Percentiles rank a stretch among this genome's conserved stretches.
Conservation (phyloP, 2,113 vertebrate species). For the Synchiropus splendidus region DNA sequence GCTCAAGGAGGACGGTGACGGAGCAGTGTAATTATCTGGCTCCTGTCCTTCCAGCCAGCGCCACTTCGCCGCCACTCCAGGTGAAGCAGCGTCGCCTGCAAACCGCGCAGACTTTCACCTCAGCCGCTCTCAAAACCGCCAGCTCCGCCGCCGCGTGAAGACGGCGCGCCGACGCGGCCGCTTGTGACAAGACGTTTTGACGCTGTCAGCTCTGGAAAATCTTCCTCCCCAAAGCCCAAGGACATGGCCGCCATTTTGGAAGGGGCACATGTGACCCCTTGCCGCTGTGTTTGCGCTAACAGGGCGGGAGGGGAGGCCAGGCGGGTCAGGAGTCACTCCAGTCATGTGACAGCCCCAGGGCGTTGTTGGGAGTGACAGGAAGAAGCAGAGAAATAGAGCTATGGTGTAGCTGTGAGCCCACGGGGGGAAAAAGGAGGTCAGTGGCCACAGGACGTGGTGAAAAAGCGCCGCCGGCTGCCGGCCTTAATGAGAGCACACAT, state of each 20-base stretch:
- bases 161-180: conserved; percentile 46
- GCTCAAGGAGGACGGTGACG: conserved; percentile 35
- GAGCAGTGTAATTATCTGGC: conserved; percentile 35
- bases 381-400: conserved; percentile 62
- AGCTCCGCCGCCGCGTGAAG: conserved; percentile 40
- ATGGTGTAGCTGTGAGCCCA: conserved; percentile 68
- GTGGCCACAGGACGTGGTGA: conserved; percentile 80
- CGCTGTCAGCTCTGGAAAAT: conserved; percentile 48
- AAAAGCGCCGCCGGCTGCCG: conserved; percentile 66
- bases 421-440: conserved; percentile 83
- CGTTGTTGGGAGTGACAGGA: conserved; percentile 62
- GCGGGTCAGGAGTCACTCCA: conserved; percentile 74
- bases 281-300: conserved; percentile 39
- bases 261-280: conserved; percentile 44
- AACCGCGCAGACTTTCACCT: too few species aligned
- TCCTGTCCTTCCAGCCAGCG: conserved; percentile 32
- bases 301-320: conserved; percentile 38
- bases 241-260: conserved; percentile 46
- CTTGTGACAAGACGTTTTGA: conserved; percentile 54
- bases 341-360: conserved; percentile 70
- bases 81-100: conserved; percentile 3
- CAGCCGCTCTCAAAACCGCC: too few species aligned
- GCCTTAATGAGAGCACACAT: conserved; percentile 81
- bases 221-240: conserved; percentile 44
- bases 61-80: conserved; percentile 22